Percentiles rank a stretch among this genome's conserved stretches.
These are phyloP conservation scores for Creontiades dilutus DNA, from an alignment of 2,888 invertebrate genomes.

Conservation along the genomic window DNA sequence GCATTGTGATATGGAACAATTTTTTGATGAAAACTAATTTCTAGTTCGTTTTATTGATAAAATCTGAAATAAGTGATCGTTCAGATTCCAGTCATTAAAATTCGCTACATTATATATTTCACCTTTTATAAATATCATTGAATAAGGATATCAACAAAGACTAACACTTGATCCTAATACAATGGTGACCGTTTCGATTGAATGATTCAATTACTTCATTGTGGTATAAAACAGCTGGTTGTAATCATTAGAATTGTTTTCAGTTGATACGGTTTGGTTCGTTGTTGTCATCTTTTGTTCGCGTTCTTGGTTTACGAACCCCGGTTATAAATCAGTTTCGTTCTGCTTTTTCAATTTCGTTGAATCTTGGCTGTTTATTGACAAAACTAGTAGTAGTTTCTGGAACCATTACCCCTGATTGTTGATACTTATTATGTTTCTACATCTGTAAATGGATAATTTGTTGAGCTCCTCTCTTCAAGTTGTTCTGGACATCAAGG, in stretches of 20 bases:
- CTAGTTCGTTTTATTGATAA: no score
- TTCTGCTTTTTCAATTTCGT: no score
- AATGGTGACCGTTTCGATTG: not conserved
- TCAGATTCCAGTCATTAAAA: no score
- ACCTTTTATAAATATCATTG: not conserved
- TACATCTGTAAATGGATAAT: slow-evolving; percentile 69
- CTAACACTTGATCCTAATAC: not conserved
- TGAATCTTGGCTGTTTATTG: no score
- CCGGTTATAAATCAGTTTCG: no score
- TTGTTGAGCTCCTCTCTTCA: slow-evolving; percentile 83
- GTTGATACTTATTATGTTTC: not conserved
- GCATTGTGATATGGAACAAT: no score
- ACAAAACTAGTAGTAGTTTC: no score
- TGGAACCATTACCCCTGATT: not conserved
- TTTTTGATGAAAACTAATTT: no score
- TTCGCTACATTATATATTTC: no score
- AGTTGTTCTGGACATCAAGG: slow-evolving; percentile 84
- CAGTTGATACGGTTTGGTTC: not conserved
- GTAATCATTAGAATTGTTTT: not conserved
- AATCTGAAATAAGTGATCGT: no score
- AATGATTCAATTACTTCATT: not conserved
- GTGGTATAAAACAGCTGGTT: not conserved
- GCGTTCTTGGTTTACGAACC: no score
- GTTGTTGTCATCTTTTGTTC: no score
- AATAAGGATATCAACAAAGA: not conserved